Evolutionary conservation across 2,113 vertebrate genomes (phyloP), one percentile per base, ranked within the genome.

Genomic region (Megaleporinus macrocephalus): DNA sequence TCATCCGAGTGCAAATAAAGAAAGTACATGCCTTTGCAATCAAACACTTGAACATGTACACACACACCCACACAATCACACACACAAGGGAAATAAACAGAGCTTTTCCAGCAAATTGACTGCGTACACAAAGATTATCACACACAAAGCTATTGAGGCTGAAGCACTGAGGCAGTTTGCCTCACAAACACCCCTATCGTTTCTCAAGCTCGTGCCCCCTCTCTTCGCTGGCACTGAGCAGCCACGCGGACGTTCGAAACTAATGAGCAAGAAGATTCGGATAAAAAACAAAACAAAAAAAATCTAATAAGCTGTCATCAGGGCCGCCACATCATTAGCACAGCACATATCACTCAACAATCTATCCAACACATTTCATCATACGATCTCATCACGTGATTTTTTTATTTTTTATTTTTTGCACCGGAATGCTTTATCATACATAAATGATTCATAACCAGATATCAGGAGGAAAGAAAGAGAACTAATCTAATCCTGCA

Each of bases 51-150:
- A 73, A 9, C 73, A 53, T 33, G 33, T 22, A 72, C 20, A 59
- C 5, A 51, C 68, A 59, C 27, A 33, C 63, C 30, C 22, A 72
- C 20, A 59, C 5, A 51, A n/a, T n/a, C 65, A 59, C 26, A 30
- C 62, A 66, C 61, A 51, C 49, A 30, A 51, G 65, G 62, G 72
- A 71, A 61, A 76, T 76, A 55, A 80, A 14, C 29, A 14, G 30
- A 41, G 53, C 15, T 74, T 26, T 74, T 29, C 36, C 27, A 16
- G 57, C 44, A 73, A 70, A 66, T 41, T 79, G 72, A 63, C 65
- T 68, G 26, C 12, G 15, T n/a, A 57, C 66, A 79, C 65, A 65
- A 12, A 69, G 22, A n/a, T 30, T 65, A 62, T 27, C 33, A 70
- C 53, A 57, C 26, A 53, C 22, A 83, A 29, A 62, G 30, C 62